Conservation (phyloP, 2,888 invertebrate species). For the Artemia sinica region DNA sequence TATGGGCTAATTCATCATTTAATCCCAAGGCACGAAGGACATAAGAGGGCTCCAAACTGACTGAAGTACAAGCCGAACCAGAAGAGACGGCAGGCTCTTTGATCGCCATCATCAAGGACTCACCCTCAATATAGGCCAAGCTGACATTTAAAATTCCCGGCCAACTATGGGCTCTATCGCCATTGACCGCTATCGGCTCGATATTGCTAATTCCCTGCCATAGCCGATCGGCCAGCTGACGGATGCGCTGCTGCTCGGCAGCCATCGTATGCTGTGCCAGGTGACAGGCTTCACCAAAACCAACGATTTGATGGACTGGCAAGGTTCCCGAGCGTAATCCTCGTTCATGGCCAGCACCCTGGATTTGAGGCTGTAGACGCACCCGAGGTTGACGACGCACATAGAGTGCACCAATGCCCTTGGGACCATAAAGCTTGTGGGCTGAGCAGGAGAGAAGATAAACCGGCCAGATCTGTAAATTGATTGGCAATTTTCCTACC, state of each 20-base stretch:
- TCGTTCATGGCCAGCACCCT: conserved; percentile 95
- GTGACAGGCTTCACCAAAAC: conserved; percentile 68
- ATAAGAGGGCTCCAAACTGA: conserved; percentile 93
- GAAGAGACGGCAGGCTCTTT: conserved; percentile 92
- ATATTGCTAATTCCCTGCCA: background rate
- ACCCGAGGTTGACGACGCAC: conserved; percentile 85
- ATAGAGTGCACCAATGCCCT: conserved; percentile 84
- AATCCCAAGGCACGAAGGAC: conserved; percentile 91
- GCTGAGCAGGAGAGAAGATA: conserved; percentile 97
- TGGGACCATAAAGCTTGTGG: conserved; percentile 89
- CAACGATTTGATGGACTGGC: conserved; percentile 81
- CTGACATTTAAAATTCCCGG: conserved; percentile 92
- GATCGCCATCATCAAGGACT: conserved; percentile 93
- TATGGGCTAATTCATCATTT: conserved; percentile 96
- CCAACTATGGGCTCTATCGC: conserved; percentile 67
- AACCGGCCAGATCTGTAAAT: conserved; percentile 83
- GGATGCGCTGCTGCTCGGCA: conserved; percentile 27
- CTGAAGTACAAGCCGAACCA: conserved; percentile 96
- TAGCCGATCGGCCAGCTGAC: background rate
- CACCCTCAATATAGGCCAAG: conserved; percentile 96
- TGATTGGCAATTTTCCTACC: conserved; percentile 76
- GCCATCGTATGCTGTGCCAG: conserved; percentile 61
- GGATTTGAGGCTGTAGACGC: conserved; percentile 83
- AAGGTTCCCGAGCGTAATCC: conserved; percentile 93
- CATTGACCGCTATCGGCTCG: conserved; percentile 41